Evolutionary conservation across 2,797 vertebrate genomes (phyloP).

Genomic region (Ctenopoma multispine): DNA sequence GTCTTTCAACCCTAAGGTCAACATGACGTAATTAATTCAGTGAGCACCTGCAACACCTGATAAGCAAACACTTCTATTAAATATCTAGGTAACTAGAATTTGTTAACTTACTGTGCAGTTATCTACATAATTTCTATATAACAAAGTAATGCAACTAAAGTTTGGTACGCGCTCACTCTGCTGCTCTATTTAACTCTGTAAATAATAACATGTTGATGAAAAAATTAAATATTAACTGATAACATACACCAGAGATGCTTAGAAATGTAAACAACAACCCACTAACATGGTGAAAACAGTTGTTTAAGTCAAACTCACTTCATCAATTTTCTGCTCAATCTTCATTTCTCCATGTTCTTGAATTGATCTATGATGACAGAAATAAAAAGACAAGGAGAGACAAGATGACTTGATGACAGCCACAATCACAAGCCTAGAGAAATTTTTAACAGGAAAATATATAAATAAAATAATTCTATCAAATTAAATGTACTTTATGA

Average conservation of each 20-base stretch:
- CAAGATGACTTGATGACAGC: not conserved
- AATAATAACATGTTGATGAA: not conserved
- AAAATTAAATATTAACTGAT: not conserved
- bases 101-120: not conserved
- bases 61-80: slow-evolving; percentile 27
- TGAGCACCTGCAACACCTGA: slow-evolving; percentile 33
- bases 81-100: slow-evolving; percentile 9
- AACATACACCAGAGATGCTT: not conserved
- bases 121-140: too few relatives aligned
- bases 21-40: slow-evolving; percentile 39
- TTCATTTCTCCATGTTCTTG: slow-evolving; percentile 93
- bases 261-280: not conserved
- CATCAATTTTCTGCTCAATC: slow-evolving; percentile 94
- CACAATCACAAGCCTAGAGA: slow-evolving; percentile 26
- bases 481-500: too few relatives aligned
- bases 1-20: slow-evolving; percentile 60
- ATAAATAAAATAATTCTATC: too few relatives aligned
- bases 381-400: slow-evolving; percentile 12
- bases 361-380: slow-evolving; percentile 85
- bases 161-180: too few relatives aligned
- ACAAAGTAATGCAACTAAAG: too few relatives aligned
- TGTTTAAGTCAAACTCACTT: slow-evolving; percentile 85
- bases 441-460: not conserved
- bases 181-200: too few relatives aligned
- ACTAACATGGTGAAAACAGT: not conserved